Evolutionary conservation across 2,888 invertebrate species (phyloP), one percentile per base, ranked within the genome.

Genomic region (Eristalinus sepulchralis): DNA sequence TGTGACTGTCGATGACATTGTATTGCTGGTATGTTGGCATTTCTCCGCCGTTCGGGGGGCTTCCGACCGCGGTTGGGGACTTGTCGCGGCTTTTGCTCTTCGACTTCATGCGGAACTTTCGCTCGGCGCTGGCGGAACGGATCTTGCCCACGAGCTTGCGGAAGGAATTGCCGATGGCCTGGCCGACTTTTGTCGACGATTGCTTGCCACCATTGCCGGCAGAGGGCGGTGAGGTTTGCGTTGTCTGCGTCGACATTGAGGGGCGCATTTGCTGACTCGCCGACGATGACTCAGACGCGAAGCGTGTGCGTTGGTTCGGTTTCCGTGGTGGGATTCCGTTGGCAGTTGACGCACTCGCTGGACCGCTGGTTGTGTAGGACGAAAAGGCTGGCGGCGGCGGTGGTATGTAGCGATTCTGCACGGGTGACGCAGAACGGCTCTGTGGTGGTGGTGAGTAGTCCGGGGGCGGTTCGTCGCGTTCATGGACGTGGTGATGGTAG

Each of bases 71-170:
- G n/a, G 94, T 93, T 53, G 96, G 95, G 80, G 96, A 95, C 57
- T 91, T 91, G 10, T 92, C 91, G 11, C 92, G 91, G 0, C 92
- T 91, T 72, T 92, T 92, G 88, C 94, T 94, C 47, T 92, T 91
- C 68, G 94, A 93, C 88, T 94, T 93, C 90, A 94, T 92, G 92
- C 95, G 95, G 90, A 95, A 93, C 92, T 95, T 94, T 89, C 95
- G 93, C 93, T 95, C 94, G 88, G 94, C 94, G 92, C 96, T 94
- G 22, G 95, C 96, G 17, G 96, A 96, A 4, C 97, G 95, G 78
- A 97, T 95, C 93, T 97, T 97, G 76, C 96, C 96, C 20, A 97
- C 97, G 87, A 97, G 92, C 92, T 96, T 96, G 88, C 97, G 94
- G 89, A 97, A 95, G 22, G 97, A 97, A 90, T 97, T 96, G 67